Evolutionary conservation across 2,797 vertebrate species (phyloP).

Genomic region (Distichodus sexfasciatus): DNA sequence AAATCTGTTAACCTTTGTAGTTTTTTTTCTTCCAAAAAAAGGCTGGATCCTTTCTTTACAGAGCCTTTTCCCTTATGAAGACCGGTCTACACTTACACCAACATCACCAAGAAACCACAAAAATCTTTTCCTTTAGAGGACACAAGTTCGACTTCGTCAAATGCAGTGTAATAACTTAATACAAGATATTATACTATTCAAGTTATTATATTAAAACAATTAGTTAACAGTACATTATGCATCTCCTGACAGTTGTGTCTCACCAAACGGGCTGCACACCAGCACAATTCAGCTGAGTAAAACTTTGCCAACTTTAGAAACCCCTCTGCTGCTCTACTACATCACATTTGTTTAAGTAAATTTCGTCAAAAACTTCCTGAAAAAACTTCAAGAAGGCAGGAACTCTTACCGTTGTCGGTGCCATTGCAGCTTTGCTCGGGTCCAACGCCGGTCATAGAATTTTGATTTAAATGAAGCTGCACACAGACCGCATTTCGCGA

Average conservation of each 20-base stretch:
- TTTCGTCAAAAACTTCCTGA: background rate
- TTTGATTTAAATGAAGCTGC: conserved; percentile 29
- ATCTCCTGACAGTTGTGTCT: background rate
- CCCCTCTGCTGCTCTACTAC: background rate
- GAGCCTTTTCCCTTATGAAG: too few relatives aligned
- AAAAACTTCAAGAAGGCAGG: background rate
- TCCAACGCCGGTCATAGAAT: conserved; percentile 36
- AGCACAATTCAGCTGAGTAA: background rate
- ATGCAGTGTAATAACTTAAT: too few relatives aligned
- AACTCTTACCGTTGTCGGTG: conserved; percentile 52
- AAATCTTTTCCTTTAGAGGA: too few relatives aligned
- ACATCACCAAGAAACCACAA: too few relatives aligned
- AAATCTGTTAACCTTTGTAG: too few relatives aligned
- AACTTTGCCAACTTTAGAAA: background rate
- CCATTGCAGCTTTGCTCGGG: conserved; percentile 49
- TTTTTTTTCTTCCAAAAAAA: too few relatives aligned
- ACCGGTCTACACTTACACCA: too few relatives aligned
- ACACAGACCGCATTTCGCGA: conserved; percentile 22
- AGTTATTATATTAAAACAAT: background rate
- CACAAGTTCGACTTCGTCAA: too few relatives aligned
- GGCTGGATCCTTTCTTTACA: too few relatives aligned
- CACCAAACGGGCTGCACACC: background rate
- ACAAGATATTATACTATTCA: too few relatives aligned
- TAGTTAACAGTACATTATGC: background rate
- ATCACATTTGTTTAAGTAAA: background rate